Evolutionary conservation across 2,888 invertebrate genomes (phyloP).

Genomic region (Willowsia nigromaculata): DNA sequence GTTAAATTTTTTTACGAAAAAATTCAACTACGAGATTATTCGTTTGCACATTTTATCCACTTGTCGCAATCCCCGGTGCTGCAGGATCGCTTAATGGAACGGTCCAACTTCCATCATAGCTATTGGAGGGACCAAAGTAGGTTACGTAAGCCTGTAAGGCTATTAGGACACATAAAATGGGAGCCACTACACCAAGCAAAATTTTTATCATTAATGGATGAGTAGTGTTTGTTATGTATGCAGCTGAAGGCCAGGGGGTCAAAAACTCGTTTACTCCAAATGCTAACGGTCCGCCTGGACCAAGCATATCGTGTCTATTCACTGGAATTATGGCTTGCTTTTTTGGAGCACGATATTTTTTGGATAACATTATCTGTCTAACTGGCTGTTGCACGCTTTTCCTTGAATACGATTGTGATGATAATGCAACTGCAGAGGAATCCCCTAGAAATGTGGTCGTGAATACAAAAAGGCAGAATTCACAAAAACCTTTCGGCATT

Average conservation of each 20-base stretch:
- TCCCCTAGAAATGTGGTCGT: too few relatives aligned
- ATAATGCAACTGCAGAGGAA: too few relatives aligned
- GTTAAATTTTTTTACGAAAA: neutral
- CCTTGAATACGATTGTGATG: neutral
- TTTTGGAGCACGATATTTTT: neutral
- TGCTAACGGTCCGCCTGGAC: neutral
- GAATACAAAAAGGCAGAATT: too few relatives aligned
- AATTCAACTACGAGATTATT: neutral
- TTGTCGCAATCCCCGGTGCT: neutral
- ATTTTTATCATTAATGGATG: constrained; percentile 66
- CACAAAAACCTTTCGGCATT: too few relatives aligned
- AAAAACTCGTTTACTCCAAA: constrained; percentile 17
- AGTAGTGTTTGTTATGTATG: constrained; percentile 62
- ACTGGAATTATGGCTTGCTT: neutral
- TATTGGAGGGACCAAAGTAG: constrained; percentile 70
- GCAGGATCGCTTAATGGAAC: neutral
- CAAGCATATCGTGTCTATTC: constrained; percentile 10
- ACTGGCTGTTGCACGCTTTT: neutral
- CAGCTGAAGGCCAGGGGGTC: constrained; percentile 66
- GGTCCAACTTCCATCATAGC: constrained; percentile 59
- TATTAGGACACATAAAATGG: constrained; percentile 65
- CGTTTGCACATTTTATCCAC: neutral
- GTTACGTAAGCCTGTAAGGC: constrained; percentile 70
- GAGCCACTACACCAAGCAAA: constrained; percentile 48
- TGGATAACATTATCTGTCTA: constrained; percentile 1